Evolutionary conservation across 2,797 vertebrate species (phyloP).

Genomic region (Trachops cirrhosus): DNA sequence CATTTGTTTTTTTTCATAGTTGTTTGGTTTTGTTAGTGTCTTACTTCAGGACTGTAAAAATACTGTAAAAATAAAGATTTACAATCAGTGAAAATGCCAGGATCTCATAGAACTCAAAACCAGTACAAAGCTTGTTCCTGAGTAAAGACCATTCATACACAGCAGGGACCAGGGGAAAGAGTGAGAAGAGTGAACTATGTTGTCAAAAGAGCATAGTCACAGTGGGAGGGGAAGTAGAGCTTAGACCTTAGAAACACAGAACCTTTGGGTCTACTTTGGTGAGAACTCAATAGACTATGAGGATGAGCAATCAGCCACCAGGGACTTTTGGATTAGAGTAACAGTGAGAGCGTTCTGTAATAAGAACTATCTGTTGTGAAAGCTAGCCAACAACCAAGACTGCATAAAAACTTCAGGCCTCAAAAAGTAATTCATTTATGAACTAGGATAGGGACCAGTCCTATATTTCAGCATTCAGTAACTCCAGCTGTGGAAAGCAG

Average conservation of each 20-base stretch:
- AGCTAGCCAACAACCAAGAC: background rate
- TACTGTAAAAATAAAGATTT: background rate
- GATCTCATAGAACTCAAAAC: background rate
- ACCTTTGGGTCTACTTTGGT: background rate
- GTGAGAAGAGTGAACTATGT: background rate
- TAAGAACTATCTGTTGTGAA: slow-evolving; percentile 16
- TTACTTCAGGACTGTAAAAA: background rate
- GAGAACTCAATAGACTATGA: background rate
- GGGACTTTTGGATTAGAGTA: background rate
- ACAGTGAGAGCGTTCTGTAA: background rate
- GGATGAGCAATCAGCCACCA: too few species aligned
- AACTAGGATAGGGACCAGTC: background rate
- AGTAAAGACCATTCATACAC: background rate
- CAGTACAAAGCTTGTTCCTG: background rate
- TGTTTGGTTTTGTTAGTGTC: background rate
- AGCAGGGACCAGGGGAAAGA: background rate
- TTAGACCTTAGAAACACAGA: background rate
- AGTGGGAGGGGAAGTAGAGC: background rate
- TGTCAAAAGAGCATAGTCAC: background rate
- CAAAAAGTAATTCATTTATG: background rate
- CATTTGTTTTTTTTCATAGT: background rate
- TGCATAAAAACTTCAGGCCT: background rate
- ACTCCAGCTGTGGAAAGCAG: background rate
- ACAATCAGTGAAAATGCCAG: background rate
- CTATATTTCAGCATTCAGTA: background rate